Base-by-base conservation (phyloP, 2,113 vertebrate species). In the Pseudopipra pipra region DNA sequence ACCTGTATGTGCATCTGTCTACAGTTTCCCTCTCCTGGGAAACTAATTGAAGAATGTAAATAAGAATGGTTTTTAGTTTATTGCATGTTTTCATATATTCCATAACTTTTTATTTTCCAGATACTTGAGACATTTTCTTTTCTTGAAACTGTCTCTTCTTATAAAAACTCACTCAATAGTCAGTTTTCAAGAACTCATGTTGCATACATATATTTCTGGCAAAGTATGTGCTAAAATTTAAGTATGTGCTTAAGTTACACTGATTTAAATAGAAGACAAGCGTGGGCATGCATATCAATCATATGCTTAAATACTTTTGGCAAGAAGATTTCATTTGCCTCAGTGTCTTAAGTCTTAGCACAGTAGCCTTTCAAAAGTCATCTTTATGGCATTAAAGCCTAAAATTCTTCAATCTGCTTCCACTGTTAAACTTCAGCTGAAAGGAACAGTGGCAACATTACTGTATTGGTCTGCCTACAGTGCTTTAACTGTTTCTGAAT, bases 21-120 rank as follows among this genome's bases (percentile, higher is more conserved):
- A 51, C 31, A 66, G 39, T 24, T 90, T 75, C 81, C 58, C 9
- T 11, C 46, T 94, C 56, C 85, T 52, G 85, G 84, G 58, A 70
- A 95, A 89, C 46, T 88, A 81, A 91, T 81, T 92, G n/a, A 61
- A 55, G 28, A 62, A 61, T 65, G 59, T 47, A 86, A 89, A 95
- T 31, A 85, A 66, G 82, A 79, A 86, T 59, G 6, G 6, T 68
- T 22, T 86, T 24, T 86, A 13, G 16, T n/a, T 91, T 79, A 47
- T 47, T 83, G 3, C 3, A 1, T 75, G 35, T 68, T 94, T 91
- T 91, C 24, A 19, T 83, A 25, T 47, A 62, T 55, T 88, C 27
- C 5, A 17, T 81, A 74, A 30, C 9, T 55, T 63, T 27, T 66
- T 46, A 9, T n/a, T 91, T 85, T 62, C 59, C 46, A 80, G 31